phyloP scores from a whole-genome alignment of 2,888 invertebrate species.

The Craniophora ligustri region DNA sequence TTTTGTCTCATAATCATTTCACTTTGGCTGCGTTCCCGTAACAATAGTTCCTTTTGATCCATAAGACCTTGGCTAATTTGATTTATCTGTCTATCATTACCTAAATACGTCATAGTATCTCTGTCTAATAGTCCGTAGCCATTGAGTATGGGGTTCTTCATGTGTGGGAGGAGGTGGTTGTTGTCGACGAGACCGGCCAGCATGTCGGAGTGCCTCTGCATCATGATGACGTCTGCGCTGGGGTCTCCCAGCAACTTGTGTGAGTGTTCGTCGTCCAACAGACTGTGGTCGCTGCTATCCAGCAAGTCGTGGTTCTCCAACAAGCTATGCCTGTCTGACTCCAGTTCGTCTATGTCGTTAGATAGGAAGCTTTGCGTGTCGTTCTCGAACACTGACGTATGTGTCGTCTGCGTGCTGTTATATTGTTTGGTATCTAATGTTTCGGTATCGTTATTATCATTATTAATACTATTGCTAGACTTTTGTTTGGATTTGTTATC shows the following conservation, averaged over 20 bases:
- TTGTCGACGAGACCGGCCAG: constrained; percentile 78
- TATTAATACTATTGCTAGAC: constrained; percentile 82
- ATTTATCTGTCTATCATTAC: constrained; percentile 79
- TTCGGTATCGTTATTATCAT: constrained; percentile 74
- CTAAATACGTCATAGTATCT: constrained; percentile 74
- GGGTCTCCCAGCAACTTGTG: constrained; percentile 78
- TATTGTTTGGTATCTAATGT: constrained; percentile 53
- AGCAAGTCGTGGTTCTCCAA: constrained; percentile 83
- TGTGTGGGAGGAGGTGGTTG: constrained; percentile 74
- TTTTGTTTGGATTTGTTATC: constrained; percentile 87
- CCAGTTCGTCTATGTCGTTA: constrained; percentile 82
- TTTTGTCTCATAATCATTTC: constrained; percentile 81
- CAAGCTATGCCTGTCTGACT: constrained; percentile 85
- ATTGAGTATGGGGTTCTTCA: constrained; percentile 76
- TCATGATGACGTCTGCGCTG: constrained; percentile 76
- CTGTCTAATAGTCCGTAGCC: constrained; percentile 81
- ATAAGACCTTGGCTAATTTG: constrained; percentile 79
- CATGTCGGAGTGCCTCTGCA: constrained; percentile 83
- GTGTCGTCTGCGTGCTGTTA: constrained; percentile 53
- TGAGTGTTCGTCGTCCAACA: constrained; percentile 80
- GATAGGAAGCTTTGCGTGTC: constrained; percentile 76
- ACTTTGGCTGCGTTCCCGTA: constrained; percentile 76
- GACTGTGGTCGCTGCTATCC: constrained; percentile 82
- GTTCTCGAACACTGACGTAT: constrained; percentile 76
- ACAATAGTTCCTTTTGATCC: constrained; percentile 76